Evolutionary conservation across 2,888 invertebrate genomes (phyloP).

Genomic region (Hemaris fuciformis): DNA sequence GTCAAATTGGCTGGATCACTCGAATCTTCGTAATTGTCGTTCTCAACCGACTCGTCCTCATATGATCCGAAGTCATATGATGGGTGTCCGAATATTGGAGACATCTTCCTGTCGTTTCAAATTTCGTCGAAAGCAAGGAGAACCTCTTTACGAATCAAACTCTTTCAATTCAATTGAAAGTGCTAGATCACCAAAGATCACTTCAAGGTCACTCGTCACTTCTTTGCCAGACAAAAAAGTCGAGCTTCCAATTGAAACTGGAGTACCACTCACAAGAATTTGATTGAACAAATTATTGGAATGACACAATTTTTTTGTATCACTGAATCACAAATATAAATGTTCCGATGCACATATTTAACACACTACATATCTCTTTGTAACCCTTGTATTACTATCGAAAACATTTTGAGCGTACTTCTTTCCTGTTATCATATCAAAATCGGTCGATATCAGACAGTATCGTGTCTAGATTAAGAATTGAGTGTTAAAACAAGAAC

Average conservation of each 20-base stretch:
- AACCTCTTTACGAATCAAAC: background rate
- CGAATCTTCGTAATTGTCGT: constrained; percentile 17
- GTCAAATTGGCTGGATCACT: constrained; percentile 27
- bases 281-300: constrained; percentile 56
- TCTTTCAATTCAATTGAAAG: background rate
- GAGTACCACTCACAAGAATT: constrained; percentile 44
- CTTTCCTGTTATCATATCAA: constrained; percentile 22
- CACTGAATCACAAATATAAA: background rate
- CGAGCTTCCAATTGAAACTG: constrained; percentile 21
- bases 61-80: constrained; percentile 40
- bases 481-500: constrained; percentile 12
- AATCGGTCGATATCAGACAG: constrained; percentile 25
- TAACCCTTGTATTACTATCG: background rate
- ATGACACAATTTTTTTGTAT: constrained; percentile 25
- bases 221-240: constrained; percentile 41
- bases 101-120: constrained; percentile 40
- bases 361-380: background rate
- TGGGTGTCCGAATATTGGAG: constrained; percentile 55
- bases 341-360: background rate
- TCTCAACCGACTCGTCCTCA: background rate
- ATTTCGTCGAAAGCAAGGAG: background rate
- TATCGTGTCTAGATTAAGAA: constrained; percentile 16
- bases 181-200: background rate
- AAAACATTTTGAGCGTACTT: constrained; percentile 10
- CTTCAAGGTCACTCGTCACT: constrained; percentile 19